Percentiles rank a stretch among this genome's conserved stretches.
Conservation (phyloP, 30 jellyfish, hydroid and myxozoan species). For the Aurelia aurita complex sp. Pacific region DNA sequence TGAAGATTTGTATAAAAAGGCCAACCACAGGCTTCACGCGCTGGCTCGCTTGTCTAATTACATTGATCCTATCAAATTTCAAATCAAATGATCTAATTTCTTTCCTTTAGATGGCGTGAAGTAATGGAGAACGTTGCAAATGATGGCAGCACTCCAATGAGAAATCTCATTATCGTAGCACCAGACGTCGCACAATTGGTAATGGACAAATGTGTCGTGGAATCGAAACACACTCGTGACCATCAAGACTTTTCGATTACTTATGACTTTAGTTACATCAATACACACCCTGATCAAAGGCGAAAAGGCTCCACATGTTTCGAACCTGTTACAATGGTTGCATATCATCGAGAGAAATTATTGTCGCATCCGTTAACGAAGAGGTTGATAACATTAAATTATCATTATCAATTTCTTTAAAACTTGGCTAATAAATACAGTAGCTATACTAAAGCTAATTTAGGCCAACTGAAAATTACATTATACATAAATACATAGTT, state of each 20-base stretch:
- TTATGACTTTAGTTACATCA: conserved; percentile 74
- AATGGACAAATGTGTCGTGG: conserved; percentile 63
- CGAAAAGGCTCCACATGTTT: not conserved
- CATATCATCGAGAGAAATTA: conserved; percentile 66
- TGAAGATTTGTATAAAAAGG: too few species aligned
- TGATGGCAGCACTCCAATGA: conserved; percentile 87
- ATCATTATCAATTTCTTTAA: too few species aligned
- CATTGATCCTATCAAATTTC: too few species aligned
- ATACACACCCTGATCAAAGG: conserved; percentile 44
- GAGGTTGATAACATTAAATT: conserved; percentile 54
- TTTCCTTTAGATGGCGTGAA: conserved; percentile 83
- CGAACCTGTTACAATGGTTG: conserved; percentile 81
- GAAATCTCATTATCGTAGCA: conserved; percentile 75
- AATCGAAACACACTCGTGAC: conserved; percentile 57
- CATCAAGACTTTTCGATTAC: conserved; percentile 61
- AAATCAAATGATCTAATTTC: too few species aligned
- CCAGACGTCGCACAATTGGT: conserved; percentile 91
- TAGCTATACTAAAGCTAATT: too few species aligned
- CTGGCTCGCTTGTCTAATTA: too few species aligned
- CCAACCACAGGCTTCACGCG: too few species aligned
- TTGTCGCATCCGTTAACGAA: conserved; percentile 78
- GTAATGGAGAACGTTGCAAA: conserved; percentile 53
- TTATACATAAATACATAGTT: too few species aligned
- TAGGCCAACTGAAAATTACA: too few species aligned
- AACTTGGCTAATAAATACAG: too few species aligned